Base-by-base conservation (phyloP, 2,113 vertebrate genomes). In the Daboia siamensis region DNA sequence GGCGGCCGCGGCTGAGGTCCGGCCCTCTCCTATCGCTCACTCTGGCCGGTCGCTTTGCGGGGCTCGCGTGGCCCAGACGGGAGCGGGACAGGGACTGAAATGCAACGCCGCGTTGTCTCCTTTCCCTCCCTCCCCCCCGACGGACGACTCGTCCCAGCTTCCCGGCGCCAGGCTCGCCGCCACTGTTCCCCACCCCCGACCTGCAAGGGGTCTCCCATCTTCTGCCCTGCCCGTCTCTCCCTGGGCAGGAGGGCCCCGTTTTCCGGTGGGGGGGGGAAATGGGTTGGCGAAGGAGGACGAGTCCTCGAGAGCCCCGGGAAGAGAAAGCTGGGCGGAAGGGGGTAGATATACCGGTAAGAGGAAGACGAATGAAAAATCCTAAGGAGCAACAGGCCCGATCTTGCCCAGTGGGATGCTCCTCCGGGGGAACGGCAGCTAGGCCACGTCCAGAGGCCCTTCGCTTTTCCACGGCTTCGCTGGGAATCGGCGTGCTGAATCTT, bases 111-210 rank as follows among this genome's bases (percentile, higher is more conserved):
- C 33, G 33, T 44, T 5, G 74, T 33, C 33, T 39, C 74, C 74
- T 39, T 33, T 11, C 9, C 52, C 52, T 2, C 9, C 52, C 52
- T 10, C 12, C 29, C 33, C 3, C 10, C 33, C 1, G 54, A 33
- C 54, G 3, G 52, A 5, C 6, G 33, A 20, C 69, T 33, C 2
- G 54, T 39, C 54, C 54, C 15, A 21, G 20, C 20, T 20, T 44
- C 26, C 0, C 29, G 86, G 86, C 86, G 17, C 44, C 44, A 26
- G 23, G 13, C 29, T 33, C 7, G 15, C 29, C 15, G 26, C n/a
- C n/a, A 13, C 17, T n/a, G 24, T 15, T 4, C 12, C 24, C 24
- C 23, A 0, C 33, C 33, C 17, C 1, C 8, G 21, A 0, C 23
- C 20, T 20, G 20, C 84, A 86, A 23, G 44, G 84, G 3, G 12